Base-by-base conservation (phyloP, 2,797 vertebrate genomes). In the Pangasius macronema region DNA sequence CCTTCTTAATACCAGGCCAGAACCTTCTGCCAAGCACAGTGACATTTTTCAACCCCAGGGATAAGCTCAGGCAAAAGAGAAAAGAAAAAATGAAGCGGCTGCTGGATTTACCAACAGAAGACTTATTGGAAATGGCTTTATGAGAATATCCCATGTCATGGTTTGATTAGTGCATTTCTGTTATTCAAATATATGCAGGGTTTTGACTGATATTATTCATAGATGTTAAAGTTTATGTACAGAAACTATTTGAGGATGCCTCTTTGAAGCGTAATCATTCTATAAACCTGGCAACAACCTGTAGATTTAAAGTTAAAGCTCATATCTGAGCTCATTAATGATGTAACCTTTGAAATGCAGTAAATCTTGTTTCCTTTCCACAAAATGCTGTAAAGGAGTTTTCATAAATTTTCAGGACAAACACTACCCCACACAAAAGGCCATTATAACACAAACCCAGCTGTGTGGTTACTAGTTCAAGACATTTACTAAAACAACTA, bases 1-100 rank as follows among this genome's bases (percentile, higher is more conserved):
- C 42, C 46, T 67, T 85, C 46, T 79, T 77, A 77, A 79, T 85
- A 85, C 79, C 30, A 49, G 73, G 46, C 57, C 46, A 63, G 73
- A 85, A 51, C 42, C 84, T 27, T 10, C 42, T 67, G 27, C 39
- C 3, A 82, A 55, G 27, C 70, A 33, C n/a, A 36, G 55, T 61
- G 72, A 63, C 55, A 65, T 82, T 82, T 82, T n/a, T 63, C 27
- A 6, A 63, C 36, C 80, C 57, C 39, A 65, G 57, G 61, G 80
- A 8, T 61, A n/a, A 82, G 24, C 24, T n/a, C 24, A 49, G 36
- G 24, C 36, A 42, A 42, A 27, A 42, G 33, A 39, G 30, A 82
- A 65, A 30, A 42, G 22, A 14, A 46, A 61, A 46, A 82, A 42
- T 27, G 16, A 82, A 49, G 24, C 16, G 10, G 30, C 11, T 42